Base-by-base conservation (phyloP, 2,113 vertebrate genomes). In the Lophochroa leadbeateri region DNA sequence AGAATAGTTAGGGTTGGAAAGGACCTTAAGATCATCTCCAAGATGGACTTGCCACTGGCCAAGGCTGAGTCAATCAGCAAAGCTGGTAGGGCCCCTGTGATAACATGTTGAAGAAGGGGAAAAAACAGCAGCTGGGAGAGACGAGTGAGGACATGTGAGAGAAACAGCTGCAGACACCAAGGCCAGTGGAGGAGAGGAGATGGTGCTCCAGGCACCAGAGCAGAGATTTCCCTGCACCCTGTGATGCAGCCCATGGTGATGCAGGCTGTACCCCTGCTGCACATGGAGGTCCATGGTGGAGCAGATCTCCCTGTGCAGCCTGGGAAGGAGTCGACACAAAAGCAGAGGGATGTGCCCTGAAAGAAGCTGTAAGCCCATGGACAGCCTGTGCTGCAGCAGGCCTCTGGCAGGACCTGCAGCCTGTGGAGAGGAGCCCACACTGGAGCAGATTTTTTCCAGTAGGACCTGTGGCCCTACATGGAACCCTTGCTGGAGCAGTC, bases 381-480 rank as follows among this genome's bases (percentile, higher is more conserved):
- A 29, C 2, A 61, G 2, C 13, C 41, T 23, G 1, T 6, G 4
- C 25, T 68, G 41, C 31, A 88, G 28, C 14, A 83, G 20, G 8
- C 3, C 58, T 24, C 33, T 72, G 21, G 33, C 7, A 49, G 27
- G 46, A 41, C 37, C 44, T 60, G 29, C 9, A 17, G 9, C 44
- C 13, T 5, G 2, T 33, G 29, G 55, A 47, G 9, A 53, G 10
- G 19, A 72, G 1, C 17, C 8, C 29, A 41, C 1, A 2, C 1
- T 83, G 29, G 2, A 37, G 31, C 9, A 61, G 8, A 2, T 10
- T 60, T 41, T 78, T 61, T 49, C 39, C 14, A 18, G 7, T 17
- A 29, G 57, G 24, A 71, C 7, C 7, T 53, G 25, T 35, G 37
- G 20, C 8, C 37, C 12, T 46, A 20, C 29, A 60, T 49, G 10